Percentiles rank a stretch among this genome's conserved stretches.
phyloP scores from a whole-genome alignment of 2,113 vertebrate genomes.

The Danio rerio region DNA sequence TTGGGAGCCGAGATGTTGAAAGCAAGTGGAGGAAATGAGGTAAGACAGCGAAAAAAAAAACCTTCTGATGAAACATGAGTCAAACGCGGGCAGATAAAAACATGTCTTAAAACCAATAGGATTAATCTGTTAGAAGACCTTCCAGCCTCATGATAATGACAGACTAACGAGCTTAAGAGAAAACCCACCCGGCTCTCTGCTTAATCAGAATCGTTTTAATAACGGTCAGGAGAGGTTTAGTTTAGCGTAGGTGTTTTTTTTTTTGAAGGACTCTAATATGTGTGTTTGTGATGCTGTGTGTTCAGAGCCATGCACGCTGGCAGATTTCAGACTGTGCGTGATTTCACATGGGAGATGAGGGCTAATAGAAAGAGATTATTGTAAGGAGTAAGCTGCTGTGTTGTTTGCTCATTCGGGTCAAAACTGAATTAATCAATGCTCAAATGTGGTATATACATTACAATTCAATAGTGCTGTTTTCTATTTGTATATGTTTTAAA shows the following conservation, averaged over 20 bases:
- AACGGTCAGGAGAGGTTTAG: neutral
- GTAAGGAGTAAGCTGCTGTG: neutral
- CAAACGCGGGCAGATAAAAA: neutral
- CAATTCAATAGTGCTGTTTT: neutral
- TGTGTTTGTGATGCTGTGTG: neutral
- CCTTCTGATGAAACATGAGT: conserved; percentile 21
- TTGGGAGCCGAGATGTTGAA: conserved; percentile 19
- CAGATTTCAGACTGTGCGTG: neutral
- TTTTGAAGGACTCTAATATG: no score
- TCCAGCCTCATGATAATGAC: neutral
- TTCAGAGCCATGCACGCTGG: neutral
- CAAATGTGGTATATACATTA: neutral
- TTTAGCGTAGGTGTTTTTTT: neutral
- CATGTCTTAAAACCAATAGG: conserved; percentile 1
- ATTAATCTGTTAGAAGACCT: conserved; percentile 11
- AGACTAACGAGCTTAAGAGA: neutral
- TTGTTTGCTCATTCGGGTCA: no score
- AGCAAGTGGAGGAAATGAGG: neutral
- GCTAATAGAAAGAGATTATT: neutral
- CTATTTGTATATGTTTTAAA: neutral
- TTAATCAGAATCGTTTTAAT: conserved; percentile 19
- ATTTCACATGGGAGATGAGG: neutral
- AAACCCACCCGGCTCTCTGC: neutral
- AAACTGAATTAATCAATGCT: neutral
- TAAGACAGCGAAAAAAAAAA: neutral